Conservation (phyloP, 2,888 invertebrate genomes). For the Rhyacophila evoluta region DNA sequence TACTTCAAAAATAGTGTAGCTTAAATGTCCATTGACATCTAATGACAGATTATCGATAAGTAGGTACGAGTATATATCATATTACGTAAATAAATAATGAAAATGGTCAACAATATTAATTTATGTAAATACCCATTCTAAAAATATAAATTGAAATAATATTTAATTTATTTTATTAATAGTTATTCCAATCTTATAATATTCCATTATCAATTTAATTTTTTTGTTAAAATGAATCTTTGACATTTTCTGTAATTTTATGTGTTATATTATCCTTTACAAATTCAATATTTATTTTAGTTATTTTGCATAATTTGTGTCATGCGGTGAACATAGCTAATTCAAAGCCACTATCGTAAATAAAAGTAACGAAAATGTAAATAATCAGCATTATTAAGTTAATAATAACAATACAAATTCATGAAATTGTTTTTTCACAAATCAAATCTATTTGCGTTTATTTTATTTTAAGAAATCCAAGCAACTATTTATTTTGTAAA, state of each 20-base stretch:
- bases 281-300: neutral
- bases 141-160: neutral
- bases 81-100: too few relatives aligned
- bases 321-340: neutral
- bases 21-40: too few relatives aligned
- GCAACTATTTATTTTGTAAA: too few relatives aligned
- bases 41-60: too few relatives aligned
- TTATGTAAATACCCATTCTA: neutral
- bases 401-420: neutral
- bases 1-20: too few relatives aligned
- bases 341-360: neutral
- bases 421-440: too few relatives aligned
- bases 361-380: neutral
- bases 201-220: neutral
- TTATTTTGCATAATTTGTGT: slow-evolving; percentile 14
- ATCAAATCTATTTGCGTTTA: too few relatives aligned
- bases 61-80: too few relatives aligned
- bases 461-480: too few relatives aligned
- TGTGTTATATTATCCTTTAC: neutral
- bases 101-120: too few relatives aligned
- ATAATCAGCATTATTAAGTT: neutral
- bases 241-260: neutral
- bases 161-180: neutral
- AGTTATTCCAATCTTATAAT: neutral
- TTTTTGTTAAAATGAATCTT: neutral